phyloP scores from a whole-genome alignment of 37 sponge, comb jelly and placozoan species.

The Ianthella basta region DNA sequence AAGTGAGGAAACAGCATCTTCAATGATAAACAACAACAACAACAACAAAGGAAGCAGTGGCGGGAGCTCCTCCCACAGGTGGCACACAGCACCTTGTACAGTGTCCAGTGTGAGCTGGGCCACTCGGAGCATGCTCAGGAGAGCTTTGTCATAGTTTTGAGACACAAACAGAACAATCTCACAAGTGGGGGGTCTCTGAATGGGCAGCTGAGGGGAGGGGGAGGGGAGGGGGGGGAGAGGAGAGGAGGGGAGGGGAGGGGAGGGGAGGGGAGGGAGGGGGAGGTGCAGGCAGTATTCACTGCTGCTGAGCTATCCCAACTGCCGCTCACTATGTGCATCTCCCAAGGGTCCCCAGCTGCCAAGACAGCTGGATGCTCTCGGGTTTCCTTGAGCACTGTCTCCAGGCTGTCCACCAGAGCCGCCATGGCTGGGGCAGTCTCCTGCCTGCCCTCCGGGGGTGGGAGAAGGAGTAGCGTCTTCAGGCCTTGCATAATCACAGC shows the following conservation, averaged over 20 bases:
- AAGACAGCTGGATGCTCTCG: not conserved
- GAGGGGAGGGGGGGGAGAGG: not conserved
- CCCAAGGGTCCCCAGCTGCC: not conserved
- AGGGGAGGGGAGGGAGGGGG: too few species aligned
- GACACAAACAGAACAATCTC: not conserved
- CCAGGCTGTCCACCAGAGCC: not conserved
- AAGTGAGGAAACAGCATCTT: too few species aligned
- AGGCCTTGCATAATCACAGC: not conserved
- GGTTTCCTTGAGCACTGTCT: not conserved
- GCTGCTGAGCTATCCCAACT: too few species aligned
- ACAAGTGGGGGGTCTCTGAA: not conserved
- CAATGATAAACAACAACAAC: too few species aligned
- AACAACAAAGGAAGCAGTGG: too few species aligned
- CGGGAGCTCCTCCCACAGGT: too few species aligned
- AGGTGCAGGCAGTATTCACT: too few species aligned
- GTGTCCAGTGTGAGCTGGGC: too few species aligned
- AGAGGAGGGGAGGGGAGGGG: too few species aligned
- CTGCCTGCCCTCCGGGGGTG: not conserved
- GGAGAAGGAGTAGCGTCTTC: not conserved
- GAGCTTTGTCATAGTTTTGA: not conserved
- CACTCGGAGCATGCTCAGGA: not conserved
- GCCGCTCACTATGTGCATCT: not conserved
- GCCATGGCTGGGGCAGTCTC: too few species aligned
- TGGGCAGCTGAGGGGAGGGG: constrained; percentile 13
- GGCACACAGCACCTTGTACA: too few species aligned